Percentiles rank a stretch among this genome's conserved stretches.
Conservation (phyloP, 2,888 invertebrate species). For the Protodeltote pygarga region DNA sequence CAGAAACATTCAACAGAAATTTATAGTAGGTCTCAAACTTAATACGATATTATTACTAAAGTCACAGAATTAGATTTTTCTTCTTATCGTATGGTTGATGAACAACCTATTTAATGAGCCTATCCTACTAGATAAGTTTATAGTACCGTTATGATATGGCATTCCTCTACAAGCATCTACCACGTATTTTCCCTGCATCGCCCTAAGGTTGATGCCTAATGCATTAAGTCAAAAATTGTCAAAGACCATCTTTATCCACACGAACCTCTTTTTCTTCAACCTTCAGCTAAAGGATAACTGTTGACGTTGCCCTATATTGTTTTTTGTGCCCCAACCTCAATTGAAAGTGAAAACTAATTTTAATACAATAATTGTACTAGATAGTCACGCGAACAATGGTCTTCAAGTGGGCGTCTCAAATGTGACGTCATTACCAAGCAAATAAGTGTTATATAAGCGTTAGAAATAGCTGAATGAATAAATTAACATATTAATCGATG, state of each 20-base stretch:
- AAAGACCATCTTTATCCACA: background rate
- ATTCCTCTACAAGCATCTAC: too few species aligned
- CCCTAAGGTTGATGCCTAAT: too few species aligned
- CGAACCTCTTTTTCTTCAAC: background rate
- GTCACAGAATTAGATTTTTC: too few species aligned
- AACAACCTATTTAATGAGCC: too few species aligned
- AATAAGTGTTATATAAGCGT: slow-evolving; percentile 5
- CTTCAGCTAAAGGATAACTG: slow-evolving; percentile 6
- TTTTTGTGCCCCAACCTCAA: slow-evolving; percentile 52
- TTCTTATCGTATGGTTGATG: too few species aligned
- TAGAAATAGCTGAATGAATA: background rate
- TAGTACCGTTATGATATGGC: too few species aligned
- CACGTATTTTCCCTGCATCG: too few species aligned
- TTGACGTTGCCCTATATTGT: slow-evolving; percentile 6
- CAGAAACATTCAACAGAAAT: too few species aligned
- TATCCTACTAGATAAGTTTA: too few species aligned
- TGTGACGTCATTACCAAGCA: slow-evolving; percentile 16
- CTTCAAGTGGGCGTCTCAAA: slow-evolving; percentile 24
- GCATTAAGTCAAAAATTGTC: too few species aligned
- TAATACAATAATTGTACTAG: slow-evolving; percentile 53
- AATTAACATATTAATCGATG: slow-evolving; percentile 2
- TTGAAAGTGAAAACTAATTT: slow-evolving; percentile 67
- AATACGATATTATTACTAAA: too few species aligned
- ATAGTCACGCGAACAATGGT: slow-evolving; percentile 39
- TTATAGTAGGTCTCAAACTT: too few species aligned